A percentile compares a stretch with the other conserved stretches of the same genome.
Evolutionary conservation across 2,888 invertebrate genomes (phyloP).

Genomic region (Orchestes rusci): DNA sequence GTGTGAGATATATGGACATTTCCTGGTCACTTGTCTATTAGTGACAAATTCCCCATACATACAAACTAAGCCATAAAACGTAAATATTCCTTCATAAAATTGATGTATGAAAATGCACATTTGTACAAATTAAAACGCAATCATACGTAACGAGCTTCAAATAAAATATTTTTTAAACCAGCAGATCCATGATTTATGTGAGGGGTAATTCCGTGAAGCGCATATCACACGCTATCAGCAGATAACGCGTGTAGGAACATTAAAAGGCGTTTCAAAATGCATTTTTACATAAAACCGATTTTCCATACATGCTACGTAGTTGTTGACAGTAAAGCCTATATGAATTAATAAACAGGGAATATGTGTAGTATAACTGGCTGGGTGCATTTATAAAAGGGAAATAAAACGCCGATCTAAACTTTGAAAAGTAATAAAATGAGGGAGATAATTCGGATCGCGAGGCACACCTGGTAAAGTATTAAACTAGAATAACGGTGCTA

Average conservation of each 20-base stretch:
- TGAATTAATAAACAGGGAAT: constrained; percentile 22
- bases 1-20: too few species aligned
- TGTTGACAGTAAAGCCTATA: constrained; percentile 21
- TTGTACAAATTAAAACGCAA: too few species aligned
- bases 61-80: too few species aligned
- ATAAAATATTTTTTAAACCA: constrained; percentile 5
- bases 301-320: constrained; percentile 17
- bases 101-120: too few species aligned
- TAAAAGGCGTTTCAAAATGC: constrained; percentile 22
- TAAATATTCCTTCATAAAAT: too few species aligned
- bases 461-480: constrained; percentile 21
- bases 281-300: constrained; percentile 22
- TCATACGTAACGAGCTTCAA: too few species aligned
- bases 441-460: constrained; percentile 19
- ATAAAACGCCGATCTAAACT: constrained; percentile 21
- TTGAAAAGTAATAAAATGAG: constrained; percentile 22
- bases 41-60: too few species aligned
- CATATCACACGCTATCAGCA: constrained; percentile 18
- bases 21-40: too few species aligned
- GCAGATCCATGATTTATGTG: constrained; percentile 6
- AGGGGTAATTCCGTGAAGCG: constrained; percentile 10
- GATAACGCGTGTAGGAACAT: constrained; percentile 19
- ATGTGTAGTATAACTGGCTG: constrained; percentile 17
- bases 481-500: constrained; percentile 17
- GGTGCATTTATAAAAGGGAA: constrained; percentile 20